phyloP scores from a whole-genome alignment of 2,888 invertebrate genomes.

The Sipha maydis region DNA sequence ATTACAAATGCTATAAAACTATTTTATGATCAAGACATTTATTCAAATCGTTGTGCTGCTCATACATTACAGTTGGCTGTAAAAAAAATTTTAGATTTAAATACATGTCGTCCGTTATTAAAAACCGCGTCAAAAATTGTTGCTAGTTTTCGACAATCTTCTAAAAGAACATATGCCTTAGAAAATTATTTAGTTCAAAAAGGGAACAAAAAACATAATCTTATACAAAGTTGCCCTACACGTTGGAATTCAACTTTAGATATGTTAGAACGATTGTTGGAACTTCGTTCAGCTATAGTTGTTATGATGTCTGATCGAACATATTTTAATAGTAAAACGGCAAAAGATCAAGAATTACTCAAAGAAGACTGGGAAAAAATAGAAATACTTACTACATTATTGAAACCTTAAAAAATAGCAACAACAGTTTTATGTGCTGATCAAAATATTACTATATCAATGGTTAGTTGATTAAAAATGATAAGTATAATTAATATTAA shows the following conservation, averaged over 20 bases:
- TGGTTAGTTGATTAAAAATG: constrained; percentile 1
- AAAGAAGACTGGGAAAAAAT: constrained; percentile 9
- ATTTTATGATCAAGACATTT: too few species aligned
- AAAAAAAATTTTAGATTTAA: constrained; percentile 13
- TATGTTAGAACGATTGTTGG: too few species aligned
- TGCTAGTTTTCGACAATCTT: constrained; percentile 23
- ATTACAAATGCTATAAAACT: too few species aligned
- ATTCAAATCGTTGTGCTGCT: too few species aligned
- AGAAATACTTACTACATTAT: constrained; percentile 22
- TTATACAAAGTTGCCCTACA: background rate
- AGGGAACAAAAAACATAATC: constrained; percentile 11
- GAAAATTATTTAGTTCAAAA: too few species aligned
- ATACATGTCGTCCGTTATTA: background rate
- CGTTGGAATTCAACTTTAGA: too few species aligned
- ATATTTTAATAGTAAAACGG: constrained; percentile 10
- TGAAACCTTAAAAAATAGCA: constrained; percentile 1
- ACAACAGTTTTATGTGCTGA: constrained; percentile 8
- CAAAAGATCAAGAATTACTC: constrained; percentile 16
- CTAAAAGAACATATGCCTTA: constrained; percentile 22
- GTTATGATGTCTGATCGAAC: too few species aligned
- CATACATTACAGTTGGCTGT: constrained; percentile 4
- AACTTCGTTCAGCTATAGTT: too few species aligned
- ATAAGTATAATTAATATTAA: constrained; percentile 7
- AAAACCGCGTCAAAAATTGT: background rate
- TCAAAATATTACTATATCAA: constrained; percentile 17